Base-by-base conservation (phyloP, 92 coral and sea anemone species). In the Muricea muricata region DNA sequence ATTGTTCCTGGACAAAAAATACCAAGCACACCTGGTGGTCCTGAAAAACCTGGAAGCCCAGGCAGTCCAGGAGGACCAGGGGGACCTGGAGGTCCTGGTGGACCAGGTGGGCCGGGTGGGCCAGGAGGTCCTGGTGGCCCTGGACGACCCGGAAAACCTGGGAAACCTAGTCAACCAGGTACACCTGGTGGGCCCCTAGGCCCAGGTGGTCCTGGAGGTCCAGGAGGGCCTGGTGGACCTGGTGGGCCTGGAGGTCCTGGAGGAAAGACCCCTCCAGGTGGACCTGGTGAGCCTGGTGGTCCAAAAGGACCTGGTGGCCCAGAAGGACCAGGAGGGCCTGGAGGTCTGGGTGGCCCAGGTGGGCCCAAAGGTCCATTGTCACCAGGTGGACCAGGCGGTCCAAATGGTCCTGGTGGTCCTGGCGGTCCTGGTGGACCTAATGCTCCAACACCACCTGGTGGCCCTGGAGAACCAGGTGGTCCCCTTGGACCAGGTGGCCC, bases 51-150 rank as follows among this genome's bases (percentile, higher is more conserved):
- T 28, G 80, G 74, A 28, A 31, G 24, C 25, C 94, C 94, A 39
- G 79, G 84, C 4, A 92, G 94, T 11, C 91, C 77, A 26, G 89
- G 91, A 60, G 90, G 90, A 2, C 92, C 90, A 0, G 92, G 94
- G 1, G 92, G 92, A 40, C 94, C 94, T 18, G 92, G 87, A 0
- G 94, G 94, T 0, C 94, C 94, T 13, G 89, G 89, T 18, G 94
- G 94, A 0, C 94, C 94, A 37, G 90, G 88, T 0, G 83, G 81
- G 13, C 87, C 94, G 17, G 94, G 91, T 1, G 91, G 93, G 6
- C 93, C 93, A 13, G 93, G 93, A 0, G 93, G 95, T 0, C 95
- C 95, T 32, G 89, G 91, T 0, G 95, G 95, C 0, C 97, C 97
- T 26, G 93, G 96, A 10, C 91, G 93, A 37, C 97, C 96, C 25